A percentile compares a stretch with the other conserved stretches of the same genome.
These are phyloP conservation scores for Brachyopa scutellaris DNA, from an alignment of 2,888 invertebrate genomes.

Conservation along the genomic window DNA sequence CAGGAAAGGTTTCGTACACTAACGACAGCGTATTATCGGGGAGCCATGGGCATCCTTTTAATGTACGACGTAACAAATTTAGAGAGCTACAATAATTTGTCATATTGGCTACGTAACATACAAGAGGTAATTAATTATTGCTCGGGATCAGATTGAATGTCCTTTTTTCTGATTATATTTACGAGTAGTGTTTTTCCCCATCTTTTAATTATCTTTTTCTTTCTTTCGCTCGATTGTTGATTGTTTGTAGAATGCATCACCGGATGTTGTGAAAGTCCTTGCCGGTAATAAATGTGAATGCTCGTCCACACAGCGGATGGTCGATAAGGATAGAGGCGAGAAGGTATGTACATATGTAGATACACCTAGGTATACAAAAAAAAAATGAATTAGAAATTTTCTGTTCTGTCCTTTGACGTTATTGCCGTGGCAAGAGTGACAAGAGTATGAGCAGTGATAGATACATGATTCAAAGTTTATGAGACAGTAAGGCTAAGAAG, in stretches of 20 bases:
- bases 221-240: neutral
- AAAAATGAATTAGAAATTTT: constrained; percentile 38
- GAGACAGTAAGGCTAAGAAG: constrained; percentile 35
- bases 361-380: too few relatives aligned
- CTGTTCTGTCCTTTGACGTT: neutral
- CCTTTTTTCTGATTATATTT: constrained; percentile 29
- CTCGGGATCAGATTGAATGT: constrained; percentile 9
- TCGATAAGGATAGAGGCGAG: constrained; percentile 90
- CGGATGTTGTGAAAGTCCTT: constrained; percentile 92
- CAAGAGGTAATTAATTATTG: constrained; percentile 86
- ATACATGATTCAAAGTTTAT: constrained; percentile 46
- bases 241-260: constrained; percentile 89
- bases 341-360: constrained; percentile 86
- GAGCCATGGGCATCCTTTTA: constrained; percentile 94
- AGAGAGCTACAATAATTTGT: constrained; percentile 94
- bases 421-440: constrained; percentile 39
- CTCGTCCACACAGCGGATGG: constrained; percentile 87
- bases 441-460: constrained; percentile 24
- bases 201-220: constrained; percentile 37
- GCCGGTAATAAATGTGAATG: constrained; percentile 94
- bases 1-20: constrained; percentile 85
- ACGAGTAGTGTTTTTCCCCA: neutral
- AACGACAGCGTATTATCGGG: constrained; percentile 94
- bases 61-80: constrained; percentile 95
- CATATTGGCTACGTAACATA: constrained; percentile 95